phyloP scores from a whole-genome alignment of 2,113 vertebrate species.

The Probosciger aterrimus region DNA sequence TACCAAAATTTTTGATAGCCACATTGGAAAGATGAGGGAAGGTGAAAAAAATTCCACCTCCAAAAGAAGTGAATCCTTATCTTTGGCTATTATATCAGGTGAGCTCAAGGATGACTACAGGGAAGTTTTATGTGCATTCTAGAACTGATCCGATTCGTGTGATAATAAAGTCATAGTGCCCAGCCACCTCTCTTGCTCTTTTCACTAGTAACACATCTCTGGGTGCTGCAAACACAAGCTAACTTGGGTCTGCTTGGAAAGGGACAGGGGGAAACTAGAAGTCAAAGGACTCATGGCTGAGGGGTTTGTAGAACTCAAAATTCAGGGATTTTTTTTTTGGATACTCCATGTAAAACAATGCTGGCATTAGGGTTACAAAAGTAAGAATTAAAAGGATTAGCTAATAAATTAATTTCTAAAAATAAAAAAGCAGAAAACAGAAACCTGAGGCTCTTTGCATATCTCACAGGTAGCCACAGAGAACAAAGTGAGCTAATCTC shows the following conservation, averaged over 20 bases:
- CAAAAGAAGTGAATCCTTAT: not conserved
- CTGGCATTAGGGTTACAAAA: not conserved
- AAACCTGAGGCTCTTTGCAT: not conserved
- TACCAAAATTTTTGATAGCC: not conserved
- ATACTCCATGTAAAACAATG: not conserved
- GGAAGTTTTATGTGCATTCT: not conserved
- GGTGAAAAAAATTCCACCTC: rapidly evolving
- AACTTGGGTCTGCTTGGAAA: not conserved
- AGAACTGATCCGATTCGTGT: not conserved
- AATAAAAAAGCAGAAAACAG: not conserved
- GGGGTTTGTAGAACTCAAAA: not conserved
- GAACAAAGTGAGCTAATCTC: not conserved
- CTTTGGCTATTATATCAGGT: not conserved
- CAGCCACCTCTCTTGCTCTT: not conserved
- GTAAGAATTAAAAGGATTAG: not conserved
- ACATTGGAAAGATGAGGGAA: not conserved
- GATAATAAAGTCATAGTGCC: not conserved
- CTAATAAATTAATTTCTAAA: not conserved
- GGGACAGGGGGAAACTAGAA: not conserved
- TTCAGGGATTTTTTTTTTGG: not conserved
- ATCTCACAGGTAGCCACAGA: not conserved
- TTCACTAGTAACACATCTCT: not conserved
- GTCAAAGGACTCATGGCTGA: not conserved
- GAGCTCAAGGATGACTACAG: not conserved
- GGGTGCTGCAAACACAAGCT: not conserved